Percentiles rank a stretch among this genome's conserved stretches.
phyloP scores from a whole-genome alignment of 2,113 vertebrate species.

The Pandion haliaetus region DNA sequence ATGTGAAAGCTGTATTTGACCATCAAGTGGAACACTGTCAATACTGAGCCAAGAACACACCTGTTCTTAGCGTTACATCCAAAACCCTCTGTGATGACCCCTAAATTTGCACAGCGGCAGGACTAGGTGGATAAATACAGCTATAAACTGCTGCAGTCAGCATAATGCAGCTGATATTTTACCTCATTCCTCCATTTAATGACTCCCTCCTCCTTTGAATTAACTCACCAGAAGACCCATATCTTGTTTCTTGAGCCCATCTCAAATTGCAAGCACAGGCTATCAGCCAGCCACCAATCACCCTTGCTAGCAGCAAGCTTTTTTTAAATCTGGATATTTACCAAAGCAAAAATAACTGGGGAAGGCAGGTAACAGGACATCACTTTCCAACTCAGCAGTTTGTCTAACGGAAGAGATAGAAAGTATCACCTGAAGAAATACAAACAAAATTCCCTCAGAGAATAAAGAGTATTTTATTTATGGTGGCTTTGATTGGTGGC shows the following conservation, averaged over 20 bases:
- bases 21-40: not conserved
- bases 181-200: constrained; percentile 34
- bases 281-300: not conserved
- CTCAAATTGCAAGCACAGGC: not conserved
- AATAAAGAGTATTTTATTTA: not conserved
- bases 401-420: not conserved
- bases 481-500: not conserved
- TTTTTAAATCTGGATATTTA: constrained; percentile 1
- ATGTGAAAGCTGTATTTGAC: accelerated
- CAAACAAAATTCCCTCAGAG: not conserved
- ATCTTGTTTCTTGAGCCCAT: not conserved
- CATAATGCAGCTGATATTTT: not conserved
- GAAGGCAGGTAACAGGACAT: constrained; percentile 6
- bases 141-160: not conserved
- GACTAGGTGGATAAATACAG: not conserved
- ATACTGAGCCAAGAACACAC: not conserved
- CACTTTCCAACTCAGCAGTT: not conserved
- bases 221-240: not conserved
- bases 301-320: not conserved
- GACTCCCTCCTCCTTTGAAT: not conserved
- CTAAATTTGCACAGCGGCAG: not conserved
- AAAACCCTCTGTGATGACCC: not conserved
- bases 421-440: not conserved
- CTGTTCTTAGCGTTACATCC: not conserved
- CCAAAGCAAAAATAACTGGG: not conserved